Evolutionary conservation across 2,888 invertebrate species (phyloP), one percentile per base, ranked within the genome.

Genomic region (Liposcelis brunnea): DNA sequence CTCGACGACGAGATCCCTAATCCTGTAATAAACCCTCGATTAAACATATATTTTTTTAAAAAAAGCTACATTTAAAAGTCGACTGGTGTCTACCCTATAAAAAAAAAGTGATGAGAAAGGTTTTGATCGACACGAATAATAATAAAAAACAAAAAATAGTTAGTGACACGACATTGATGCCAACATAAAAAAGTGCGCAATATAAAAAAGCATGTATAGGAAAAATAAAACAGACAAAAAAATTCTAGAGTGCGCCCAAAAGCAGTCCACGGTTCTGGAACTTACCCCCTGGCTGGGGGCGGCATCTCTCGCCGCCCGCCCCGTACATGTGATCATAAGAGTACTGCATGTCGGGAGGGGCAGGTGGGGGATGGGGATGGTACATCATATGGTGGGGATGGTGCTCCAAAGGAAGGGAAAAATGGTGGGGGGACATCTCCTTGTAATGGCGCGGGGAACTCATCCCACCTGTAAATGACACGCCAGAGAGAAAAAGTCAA

Each of bases 321-420:
- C 60, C 53, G 60, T 64, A 65, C 54, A 63, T 62, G 63, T 70
- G 70, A 66, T 72, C 70, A 63, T 70, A 71, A 68, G 70, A 70
- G 67, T 69, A 71, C 64, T 69, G 69, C 63, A 63, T 64, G 56
- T 66, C 66, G 61, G 65, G 65, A 62, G 50, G 43, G 47, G 49
- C 33, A 61, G 65, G 65, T 56, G 59, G 58, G 58, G 51, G 52
- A 43, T 58, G 54, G 57, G 61, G 56, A 60, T 64, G 59, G 58
- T 62, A 63, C 59, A 63, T 55, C 61, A 62, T 61, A 54, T 62
- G 59, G 54, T 58, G 58, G 56, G 61, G 61, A 26, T 40, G 45
- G 16, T 44, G 44, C 37, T 44, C 43, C 36, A 51, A 21, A 43
- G 47, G 44, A 36, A 42, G 18, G 42, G 36, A 42, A 33, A 48